Base-by-base conservation (phyloP, 2,888 invertebrate species). In the Cephus pygmeus region DNA sequence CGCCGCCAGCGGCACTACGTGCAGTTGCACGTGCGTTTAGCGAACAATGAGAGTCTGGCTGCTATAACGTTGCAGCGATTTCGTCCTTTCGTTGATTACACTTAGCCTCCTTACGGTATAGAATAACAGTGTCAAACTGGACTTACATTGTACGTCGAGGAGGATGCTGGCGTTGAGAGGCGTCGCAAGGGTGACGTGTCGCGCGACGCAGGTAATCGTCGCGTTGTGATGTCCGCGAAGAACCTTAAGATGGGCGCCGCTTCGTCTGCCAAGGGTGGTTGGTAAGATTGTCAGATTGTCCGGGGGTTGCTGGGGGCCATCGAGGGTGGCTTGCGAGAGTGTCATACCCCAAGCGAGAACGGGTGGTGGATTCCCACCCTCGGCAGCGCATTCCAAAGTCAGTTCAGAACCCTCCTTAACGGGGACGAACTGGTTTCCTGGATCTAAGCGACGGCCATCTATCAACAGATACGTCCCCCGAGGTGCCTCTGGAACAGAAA, bases 171-270 rank as follows among this genome's bases (percentile, higher is more conserved):
- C 93, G 83, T 94, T 93, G 85, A 94, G 92, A 9, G 94, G 93
- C 69, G 92, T 91, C 33, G 93, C 90, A 83, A 94, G 90, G 11
- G 94, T 92, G 80, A 93, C 89, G 92, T 97, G 97, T 82, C 95
- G 93, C 83, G 97, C 96, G 83, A 95, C 94, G 90, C 98, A 98
- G 82, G 95, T 94, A 80, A 98, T 94, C 77, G 97, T 95, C 73
- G 97, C 97, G 92, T 97, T 97, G 92, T 98, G 97, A 88, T 97
- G 95, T 81, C 96, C 96, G 69, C 97, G 93, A 81, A 96, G 94
- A 73, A 97, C 96, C 80, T 95, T 93, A 91, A 95, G 92, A 90
- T 95, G 92, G 83, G 96, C 93, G 87, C 95, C 94, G 88, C 94
- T 95, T 84, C 91, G 89, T 84, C 88, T 89, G 84, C 84, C 87